Percentiles rank a stretch among this genome's conserved stretches.
Conservation (phyloP, 2,888 invertebrate species). For the Siphlonurus alternatus region DNA sequence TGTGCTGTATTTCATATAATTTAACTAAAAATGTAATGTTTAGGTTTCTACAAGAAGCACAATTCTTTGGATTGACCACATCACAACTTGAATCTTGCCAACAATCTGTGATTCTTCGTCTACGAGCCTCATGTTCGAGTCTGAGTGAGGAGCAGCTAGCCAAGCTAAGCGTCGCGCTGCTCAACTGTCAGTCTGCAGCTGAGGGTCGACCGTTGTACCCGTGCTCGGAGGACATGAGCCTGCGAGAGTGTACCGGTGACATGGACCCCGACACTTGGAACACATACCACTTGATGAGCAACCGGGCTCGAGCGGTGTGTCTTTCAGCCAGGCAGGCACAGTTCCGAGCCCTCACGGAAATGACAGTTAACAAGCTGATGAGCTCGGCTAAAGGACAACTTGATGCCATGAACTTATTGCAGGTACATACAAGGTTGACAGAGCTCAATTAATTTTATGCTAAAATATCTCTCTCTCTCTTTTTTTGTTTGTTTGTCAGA, state of each 20-base stretch:
- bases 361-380: constrained; percentile 44
- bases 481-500: no score
- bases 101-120: neutral
- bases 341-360: constrained; percentile 44
- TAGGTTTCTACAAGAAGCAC: constrained; percentile 1
- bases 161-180: constrained; percentile 44
- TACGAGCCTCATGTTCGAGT: constrained; percentile 37
- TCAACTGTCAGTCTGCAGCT: constrained; percentile 46
- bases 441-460: no score
- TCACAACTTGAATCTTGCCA: neutral
- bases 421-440: no score
- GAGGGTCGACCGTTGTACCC: constrained; percentile 41
- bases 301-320: constrained; percentile 49
- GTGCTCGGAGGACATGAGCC: constrained; percentile 41
- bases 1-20: no score
- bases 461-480: no score
- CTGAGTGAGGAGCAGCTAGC: constrained; percentile 47
- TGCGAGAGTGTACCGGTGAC: constrained; percentile 41
- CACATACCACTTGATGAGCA: constrained; percentile 48
- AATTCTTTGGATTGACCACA: neutral
- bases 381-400: constrained; percentile 33
- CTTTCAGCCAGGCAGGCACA: constrained; percentile 43
- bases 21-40: no score
- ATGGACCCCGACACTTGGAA: constrained; percentile 53
- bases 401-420: constrained; percentile 26